Conservation (phyloP, 1,140 invertebrate genomes). For the Rhizoglyphus robini region DNA sequence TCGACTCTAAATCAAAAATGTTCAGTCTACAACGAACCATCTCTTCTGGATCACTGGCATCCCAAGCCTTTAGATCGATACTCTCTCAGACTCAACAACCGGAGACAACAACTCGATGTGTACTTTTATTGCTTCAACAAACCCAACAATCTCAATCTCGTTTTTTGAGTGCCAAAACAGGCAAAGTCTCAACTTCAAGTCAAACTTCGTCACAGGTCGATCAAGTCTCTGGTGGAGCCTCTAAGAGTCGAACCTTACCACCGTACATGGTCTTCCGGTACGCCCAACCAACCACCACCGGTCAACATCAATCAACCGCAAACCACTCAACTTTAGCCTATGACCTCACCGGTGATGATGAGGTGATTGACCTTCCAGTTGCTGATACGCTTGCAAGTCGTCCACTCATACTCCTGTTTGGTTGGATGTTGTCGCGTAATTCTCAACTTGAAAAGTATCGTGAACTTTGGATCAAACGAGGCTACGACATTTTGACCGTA, state of each 20-base stretch:
- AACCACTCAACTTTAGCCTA: background rate
- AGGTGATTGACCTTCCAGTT: background rate
- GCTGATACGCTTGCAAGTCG: conserved; percentile 8
- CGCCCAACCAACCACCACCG: background rate
- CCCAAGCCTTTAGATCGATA: background rate
- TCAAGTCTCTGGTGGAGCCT: background rate
- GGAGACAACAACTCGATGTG: no score
- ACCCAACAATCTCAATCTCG: background rate
- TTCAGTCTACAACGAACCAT: background rate
- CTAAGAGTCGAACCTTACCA: background rate
- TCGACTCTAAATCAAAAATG: background rate
- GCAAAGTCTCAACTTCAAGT: background rate
- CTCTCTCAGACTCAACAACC: no score
- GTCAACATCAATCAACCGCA: background rate
- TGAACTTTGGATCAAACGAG: conserved; percentile 61
- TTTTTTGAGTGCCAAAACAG: background rate
- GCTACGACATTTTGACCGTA: conserved; percentile 69
- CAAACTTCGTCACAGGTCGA: no score
- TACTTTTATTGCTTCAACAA: no score
- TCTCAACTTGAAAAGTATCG: conserved; percentile 68
- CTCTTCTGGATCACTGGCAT: background rate
- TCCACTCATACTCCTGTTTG: conserved; percentile 55
- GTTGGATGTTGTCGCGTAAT: conserved; percentile 65
- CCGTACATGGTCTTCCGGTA: conserved; percentile 4
- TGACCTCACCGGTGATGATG: background rate